Conservation (phyloP, 2,113 vertebrate species). For the Uria aalge region DNA sequence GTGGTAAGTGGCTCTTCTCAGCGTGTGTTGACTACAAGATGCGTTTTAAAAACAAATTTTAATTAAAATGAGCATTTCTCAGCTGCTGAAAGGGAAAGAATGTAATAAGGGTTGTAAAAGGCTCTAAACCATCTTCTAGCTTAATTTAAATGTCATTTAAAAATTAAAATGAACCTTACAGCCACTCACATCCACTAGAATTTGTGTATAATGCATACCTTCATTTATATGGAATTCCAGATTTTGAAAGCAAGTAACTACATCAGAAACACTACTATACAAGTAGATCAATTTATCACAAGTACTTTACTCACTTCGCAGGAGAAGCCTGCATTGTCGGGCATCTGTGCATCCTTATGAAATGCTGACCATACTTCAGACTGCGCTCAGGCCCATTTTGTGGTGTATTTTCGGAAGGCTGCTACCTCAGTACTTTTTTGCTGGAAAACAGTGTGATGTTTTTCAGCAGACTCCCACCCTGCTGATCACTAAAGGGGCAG, state of each 20-base stretch:
- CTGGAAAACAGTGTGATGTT: not conserved
- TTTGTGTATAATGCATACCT: not conserved
- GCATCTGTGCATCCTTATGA: not conserved
- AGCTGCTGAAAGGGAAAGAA: not conserved
- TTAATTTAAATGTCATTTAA: not conserved
- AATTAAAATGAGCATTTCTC: slow-evolving; percentile 32
- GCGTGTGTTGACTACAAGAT: not conserved
- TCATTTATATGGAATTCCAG: not conserved
- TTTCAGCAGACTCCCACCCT: not conserved
- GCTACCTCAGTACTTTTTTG: not conserved
- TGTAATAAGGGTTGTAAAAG: not conserved
- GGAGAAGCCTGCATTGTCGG: not conserved
- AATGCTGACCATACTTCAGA: not conserved
- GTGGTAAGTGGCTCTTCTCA: slow-evolving; percentile 18
- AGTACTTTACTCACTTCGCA: not conserved
- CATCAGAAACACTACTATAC: not conserved
- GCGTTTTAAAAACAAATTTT: slow-evolving; percentile 40
- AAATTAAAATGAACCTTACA: not conserved
- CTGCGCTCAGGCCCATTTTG: not conserved
- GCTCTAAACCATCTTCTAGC: not conserved
- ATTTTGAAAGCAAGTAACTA: not conserved
- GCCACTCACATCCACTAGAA: not conserved
- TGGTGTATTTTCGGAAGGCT: not conserved
- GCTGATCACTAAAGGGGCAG: not conserved
- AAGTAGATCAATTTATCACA: not conserved